These are phyloP conservation scores for Ahaetulla prasina DNA, from an alignment of 2,113 vertebrate species.

Conservation along the genomic window DNA sequence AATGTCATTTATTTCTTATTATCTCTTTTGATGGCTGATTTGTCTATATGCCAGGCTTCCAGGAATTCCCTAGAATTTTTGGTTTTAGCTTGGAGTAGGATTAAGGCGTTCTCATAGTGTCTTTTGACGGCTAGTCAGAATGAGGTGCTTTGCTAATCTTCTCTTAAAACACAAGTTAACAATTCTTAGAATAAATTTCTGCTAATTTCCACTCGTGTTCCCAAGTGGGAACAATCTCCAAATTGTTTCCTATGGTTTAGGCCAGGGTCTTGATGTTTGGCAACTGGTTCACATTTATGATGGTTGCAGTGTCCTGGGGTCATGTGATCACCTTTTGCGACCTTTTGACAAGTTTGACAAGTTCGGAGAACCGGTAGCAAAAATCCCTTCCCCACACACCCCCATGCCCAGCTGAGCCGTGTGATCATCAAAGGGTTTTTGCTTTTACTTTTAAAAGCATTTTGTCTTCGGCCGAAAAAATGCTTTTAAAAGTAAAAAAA, in stretches of 20 bases:
- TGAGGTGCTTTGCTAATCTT: background rate
- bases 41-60: background rate
- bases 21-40: background rate
- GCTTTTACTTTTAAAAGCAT: too few species aligned
- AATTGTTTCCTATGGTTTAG: too few species aligned
- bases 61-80: background rate
- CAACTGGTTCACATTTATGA: background rate
- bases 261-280: too few species aligned
- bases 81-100: background rate
- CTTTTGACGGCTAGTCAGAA: background rate
- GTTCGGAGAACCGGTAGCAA: too few species aligned
- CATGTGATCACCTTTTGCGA: background rate
- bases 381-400: too few species aligned
- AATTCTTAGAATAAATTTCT: background rate
- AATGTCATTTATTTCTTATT: background rate
- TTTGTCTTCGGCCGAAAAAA: too few species aligned
- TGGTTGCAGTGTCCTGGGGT: background rate
- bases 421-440: too few species aligned
- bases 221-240: background rate
- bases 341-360: too few species aligned
- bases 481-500: too few species aligned
- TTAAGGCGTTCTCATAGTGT: background rate
- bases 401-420: too few species aligned
- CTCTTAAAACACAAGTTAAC: background rate
- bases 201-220: too few species aligned